Percentiles rank a stretch among this genome's conserved stretches.
Evolutionary conservation across 2,113 vertebrate genomes (phyloP).

Genomic region (Oostethus manadensis): DNA sequence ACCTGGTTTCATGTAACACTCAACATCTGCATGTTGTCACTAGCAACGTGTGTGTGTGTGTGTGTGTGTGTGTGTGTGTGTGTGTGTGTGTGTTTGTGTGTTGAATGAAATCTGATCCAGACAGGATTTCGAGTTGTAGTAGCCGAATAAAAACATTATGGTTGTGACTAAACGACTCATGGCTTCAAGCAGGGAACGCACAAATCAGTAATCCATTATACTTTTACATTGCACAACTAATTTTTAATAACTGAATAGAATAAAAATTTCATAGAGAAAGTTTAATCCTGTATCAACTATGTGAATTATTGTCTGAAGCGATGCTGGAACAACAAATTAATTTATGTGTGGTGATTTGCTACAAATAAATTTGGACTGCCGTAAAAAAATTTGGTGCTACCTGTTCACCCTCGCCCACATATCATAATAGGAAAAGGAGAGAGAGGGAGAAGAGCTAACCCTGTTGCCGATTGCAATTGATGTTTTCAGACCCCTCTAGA

Average conservation of each 20-base stretch:
- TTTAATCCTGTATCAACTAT: too few species aligned
- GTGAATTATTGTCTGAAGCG: too few species aligned
- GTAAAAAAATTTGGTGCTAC: too few species aligned
- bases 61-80: neutral
- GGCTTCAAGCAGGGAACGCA: too few species aligned
- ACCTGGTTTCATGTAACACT: slow-evolving; percentile 19
- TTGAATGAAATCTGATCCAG: slow-evolving; percentile 8
- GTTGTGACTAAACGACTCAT: slow-evolving; percentile 3
- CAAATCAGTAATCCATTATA: neutral
- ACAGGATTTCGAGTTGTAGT: neutral
- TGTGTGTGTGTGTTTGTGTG: slow-evolving; percentile 6
- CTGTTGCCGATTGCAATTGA: too few species aligned
- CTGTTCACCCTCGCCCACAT: too few species aligned
- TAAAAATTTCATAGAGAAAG: neutral
- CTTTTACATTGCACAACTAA: neutral
- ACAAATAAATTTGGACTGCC: too few species aligned
- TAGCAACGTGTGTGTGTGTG: slow-evolving; percentile 32
- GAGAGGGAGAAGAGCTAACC: too few species aligned
- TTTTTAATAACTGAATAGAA: neutral
- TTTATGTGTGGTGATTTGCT: too few species aligned
- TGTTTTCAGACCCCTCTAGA: too few species aligned
- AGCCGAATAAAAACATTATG: slow-evolving; percentile 5
- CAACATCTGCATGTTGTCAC: slow-evolving; percentile 35
- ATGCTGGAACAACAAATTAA: too few species aligned
- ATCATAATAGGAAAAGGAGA: too few species aligned